phyloP scores from a whole-genome alignment of 2,888 invertebrate genomes.

The Acleris cristana region DNA sequence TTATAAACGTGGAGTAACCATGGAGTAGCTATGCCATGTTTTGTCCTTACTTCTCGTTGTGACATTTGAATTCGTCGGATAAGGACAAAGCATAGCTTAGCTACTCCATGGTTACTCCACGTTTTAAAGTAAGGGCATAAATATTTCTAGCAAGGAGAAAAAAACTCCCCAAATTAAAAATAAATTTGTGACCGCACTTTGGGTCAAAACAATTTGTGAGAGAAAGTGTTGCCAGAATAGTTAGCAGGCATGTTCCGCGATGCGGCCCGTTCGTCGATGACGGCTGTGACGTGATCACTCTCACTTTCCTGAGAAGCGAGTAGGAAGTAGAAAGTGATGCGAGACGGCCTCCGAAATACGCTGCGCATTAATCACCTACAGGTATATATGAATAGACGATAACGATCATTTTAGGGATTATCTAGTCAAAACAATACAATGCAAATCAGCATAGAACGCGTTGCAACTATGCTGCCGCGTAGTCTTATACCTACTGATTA shows the following conservation, averaged over 20 bases:
- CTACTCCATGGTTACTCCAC: too few species aligned
- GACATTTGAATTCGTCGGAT: too few species aligned
- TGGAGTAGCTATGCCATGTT: too few species aligned
- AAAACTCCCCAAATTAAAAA: background rate
- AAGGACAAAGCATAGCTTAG: too few species aligned
- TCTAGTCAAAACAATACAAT: background rate
- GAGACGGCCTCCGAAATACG: constrained; percentile 37
- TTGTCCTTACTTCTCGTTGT: too few species aligned
- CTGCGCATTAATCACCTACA: constrained; percentile 7
- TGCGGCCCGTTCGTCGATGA: constrained; percentile 19
- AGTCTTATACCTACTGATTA: too few species aligned
- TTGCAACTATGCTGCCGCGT: too few species aligned
- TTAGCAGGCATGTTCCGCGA: constrained; percentile 29
- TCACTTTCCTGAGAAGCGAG: constrained; percentile 44
- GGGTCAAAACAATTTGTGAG: constrained; percentile 16
- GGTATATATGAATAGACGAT: background rate
- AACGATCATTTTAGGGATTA: background rate
- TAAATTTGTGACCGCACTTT: constrained; percentile 1
- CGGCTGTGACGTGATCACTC: constrained; percentile 43
- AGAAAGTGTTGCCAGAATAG: constrained; percentile 34
- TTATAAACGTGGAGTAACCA: too few species aligned
- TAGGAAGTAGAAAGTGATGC: constrained; percentile 47
- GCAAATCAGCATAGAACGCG: background rate
- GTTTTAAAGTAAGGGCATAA: too few species aligned
- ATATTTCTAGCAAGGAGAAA: too few species aligned